These are phyloP conservation scores for Macrocentrus cingulum DNA, from an alignment of 1,140 invertebrate genomes.

Conservation along the genomic window DNA sequence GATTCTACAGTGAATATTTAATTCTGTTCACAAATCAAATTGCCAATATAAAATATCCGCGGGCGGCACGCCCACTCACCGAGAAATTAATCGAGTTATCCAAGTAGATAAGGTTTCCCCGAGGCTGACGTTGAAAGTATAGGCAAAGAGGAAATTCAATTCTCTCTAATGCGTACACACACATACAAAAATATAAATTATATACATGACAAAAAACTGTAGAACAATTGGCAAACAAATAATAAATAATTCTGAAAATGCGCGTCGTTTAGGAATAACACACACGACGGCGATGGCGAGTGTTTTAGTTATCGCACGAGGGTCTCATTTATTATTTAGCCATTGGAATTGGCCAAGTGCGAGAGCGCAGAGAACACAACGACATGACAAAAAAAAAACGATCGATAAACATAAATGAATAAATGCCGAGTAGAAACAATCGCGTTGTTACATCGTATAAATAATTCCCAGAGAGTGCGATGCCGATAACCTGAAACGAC, in stretches of 20 bases:
- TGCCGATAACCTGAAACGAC: slow-evolving; percentile 22
- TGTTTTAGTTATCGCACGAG: slow-evolving; percentile 4
- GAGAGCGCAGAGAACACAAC: not conserved
- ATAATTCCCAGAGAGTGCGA: slow-evolving; percentile 6
- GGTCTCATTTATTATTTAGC: slow-evolving; percentile 9
- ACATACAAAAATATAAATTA: too few species aligned
- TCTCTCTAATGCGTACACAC: not conserved
- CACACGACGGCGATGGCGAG: not conserved
- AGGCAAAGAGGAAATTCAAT: slow-evolving; percentile 13
- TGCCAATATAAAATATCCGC: slow-evolving; percentile 26
- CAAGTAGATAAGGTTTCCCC: slow-evolving; percentile 27
- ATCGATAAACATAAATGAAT: slow-evolving; percentile 11
- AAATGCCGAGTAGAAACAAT: not conserved
- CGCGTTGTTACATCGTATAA: not conserved
- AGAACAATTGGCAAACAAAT: not conserved
- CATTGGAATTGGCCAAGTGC: not conserved
- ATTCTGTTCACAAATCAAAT: slow-evolving; percentile 26
- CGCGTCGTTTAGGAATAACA: not conserved
- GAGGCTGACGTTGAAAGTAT: slow-evolving; percentile 4
- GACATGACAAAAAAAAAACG: not conserved
- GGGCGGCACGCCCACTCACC: slow-evolving; percentile 19
- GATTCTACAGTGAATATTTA: slow-evolving; percentile 23
- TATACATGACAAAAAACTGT: too few species aligned
- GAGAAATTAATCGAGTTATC: slow-evolving; percentile 34
- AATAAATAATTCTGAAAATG: slow-evolving; percentile 4